Conservation (phyloP, 1,140 invertebrate genomes). For the Leptopilina boulardi region DNA sequence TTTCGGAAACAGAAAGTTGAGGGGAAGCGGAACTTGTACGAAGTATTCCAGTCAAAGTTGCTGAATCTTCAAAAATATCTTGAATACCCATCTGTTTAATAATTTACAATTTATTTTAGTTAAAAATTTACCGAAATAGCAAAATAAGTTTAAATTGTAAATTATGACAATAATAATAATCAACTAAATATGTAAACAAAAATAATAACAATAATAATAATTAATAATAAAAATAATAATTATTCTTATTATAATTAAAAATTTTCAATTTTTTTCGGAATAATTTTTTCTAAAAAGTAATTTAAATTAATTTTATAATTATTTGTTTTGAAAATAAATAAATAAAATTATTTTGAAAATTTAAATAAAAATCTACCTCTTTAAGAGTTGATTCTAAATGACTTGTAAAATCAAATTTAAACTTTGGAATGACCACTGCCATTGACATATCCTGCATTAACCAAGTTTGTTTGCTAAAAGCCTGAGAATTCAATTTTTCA, state of each 20-base stretch:
- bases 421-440: constrained; percentile 84
- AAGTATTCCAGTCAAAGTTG: constrained; percentile 81
- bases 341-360: constrained; percentile 11
- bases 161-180: too few species aligned
- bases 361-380: constrained; percentile 74
- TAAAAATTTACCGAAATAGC: too few species aligned
- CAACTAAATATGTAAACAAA: too few species aligned
- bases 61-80: constrained; percentile 82
- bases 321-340: too few species aligned
- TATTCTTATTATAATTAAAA: too few species aligned
- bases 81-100: constrained; percentile 81
- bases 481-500: constrained; percentile 76
- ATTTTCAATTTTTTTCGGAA: too few species aligned
- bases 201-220: too few species aligned
- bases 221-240: too few species aligned
- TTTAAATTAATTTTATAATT: neutral
- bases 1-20: constrained; percentile 81
- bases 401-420: constrained; percentile 83
- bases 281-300: too few species aligned
- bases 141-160: too few species aligned
- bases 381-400: constrained; percentile 80
- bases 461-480: constrained; percentile 77
- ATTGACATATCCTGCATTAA: constrained; percentile 79
- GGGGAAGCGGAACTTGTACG: constrained; percentile 73
- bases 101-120: neutral